Percentiles rank a stretch among this genome's conserved stretches.
Conservation (phyloP, 1,140 invertebrate genomes). For the Drosophila teissieri region DNA sequence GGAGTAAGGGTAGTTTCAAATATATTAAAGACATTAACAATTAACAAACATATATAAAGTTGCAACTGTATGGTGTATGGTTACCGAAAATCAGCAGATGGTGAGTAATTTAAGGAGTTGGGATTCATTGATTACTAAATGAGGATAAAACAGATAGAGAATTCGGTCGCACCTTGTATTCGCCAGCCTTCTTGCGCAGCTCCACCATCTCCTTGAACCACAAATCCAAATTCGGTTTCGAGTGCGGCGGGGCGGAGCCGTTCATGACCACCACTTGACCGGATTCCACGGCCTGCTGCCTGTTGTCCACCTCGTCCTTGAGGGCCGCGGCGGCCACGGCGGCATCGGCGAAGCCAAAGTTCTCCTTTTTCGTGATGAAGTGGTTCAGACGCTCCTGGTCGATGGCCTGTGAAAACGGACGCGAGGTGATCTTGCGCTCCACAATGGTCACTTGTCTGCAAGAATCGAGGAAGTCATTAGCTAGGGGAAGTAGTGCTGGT, state of each 20-base stretch:
- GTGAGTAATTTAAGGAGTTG: too few species aligned
- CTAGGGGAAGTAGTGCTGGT: background rate
- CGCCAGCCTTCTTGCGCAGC: conserved; percentile 94
- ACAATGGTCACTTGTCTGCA: conserved; percentile 81
- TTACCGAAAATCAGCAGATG: too few species aligned
- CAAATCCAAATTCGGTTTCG: conserved; percentile 86
- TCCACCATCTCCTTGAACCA: conserved; percentile 95
- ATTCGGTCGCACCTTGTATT: conserved; percentile 90
- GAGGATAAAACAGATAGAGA: too few species aligned
- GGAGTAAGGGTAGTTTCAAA: background rate
- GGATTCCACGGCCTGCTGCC: conserved; percentile 33
- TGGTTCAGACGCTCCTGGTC: conserved; percentile 88
- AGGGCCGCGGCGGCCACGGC: conserved; percentile 33
- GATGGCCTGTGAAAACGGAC: conserved; percentile 91
- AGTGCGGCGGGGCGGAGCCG: conserved; percentile 74
- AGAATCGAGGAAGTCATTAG: conserved; percentile 40
- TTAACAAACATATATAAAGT: too few species aligned
- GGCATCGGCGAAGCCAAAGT: conserved; percentile 79
- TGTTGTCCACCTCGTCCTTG: conserved; percentile 68
- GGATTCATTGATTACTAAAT: too few species aligned
- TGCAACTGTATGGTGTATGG: too few species aligned
- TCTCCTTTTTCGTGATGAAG: conserved; percentile 82
- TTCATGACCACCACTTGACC: conserved; percentile 71
- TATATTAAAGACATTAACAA: background rate
- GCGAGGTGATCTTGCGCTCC: conserved; percentile 71